These are phyloP conservation scores for Idaea dimidiata DNA, from an alignment of 2,888 invertebrate genomes.

Conservation along the genomic window DNA sequence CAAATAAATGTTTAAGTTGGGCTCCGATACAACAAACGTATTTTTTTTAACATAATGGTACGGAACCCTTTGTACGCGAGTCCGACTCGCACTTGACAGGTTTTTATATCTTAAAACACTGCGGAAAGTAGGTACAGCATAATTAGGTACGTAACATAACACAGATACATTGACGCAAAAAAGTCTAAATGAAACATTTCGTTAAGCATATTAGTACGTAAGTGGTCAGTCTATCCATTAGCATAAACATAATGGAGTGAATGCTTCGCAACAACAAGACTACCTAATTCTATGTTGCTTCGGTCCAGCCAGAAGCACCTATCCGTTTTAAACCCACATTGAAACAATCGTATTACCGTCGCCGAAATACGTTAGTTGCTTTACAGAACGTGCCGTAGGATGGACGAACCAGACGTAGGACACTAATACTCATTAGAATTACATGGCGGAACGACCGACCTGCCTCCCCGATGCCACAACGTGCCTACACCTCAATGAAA, in stretches of 20 bases:
- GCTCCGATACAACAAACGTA: no score
- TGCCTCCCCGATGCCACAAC: constrained; percentile 15
- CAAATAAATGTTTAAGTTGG: no score
- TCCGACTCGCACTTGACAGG: no score
- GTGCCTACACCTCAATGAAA: constrained; percentile 12
- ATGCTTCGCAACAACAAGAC: constrained; percentile 22
- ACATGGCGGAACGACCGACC: constrained; percentile 67
- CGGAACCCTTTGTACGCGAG: no score
- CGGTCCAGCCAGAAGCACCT: constrained; percentile 30
- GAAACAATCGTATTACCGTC: constrained; percentile 47
- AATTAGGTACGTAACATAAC: no score
- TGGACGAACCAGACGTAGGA: constrained; percentile 57
- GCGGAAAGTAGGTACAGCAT: no score
- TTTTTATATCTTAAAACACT: no score
- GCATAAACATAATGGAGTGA: constrained; percentile 22
- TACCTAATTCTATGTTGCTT: constrained; percentile 27
- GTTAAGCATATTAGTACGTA: neutral
- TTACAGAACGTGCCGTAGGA: constrained; percentile 41
- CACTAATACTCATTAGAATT: constrained; percentile 80
- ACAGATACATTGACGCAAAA: neutral
- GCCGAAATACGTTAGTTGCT: constrained; percentile 45
- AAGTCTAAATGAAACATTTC: neutral
- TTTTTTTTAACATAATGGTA: no score
- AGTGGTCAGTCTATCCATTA: constrained; percentile 20
- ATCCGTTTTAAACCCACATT: constrained; percentile 32